These are phyloP conservation scores for Sebastolobus alascanus DNA, from an alignment of 2,797 vertebrate genomes.

Conservation along the genomic window DNA sequence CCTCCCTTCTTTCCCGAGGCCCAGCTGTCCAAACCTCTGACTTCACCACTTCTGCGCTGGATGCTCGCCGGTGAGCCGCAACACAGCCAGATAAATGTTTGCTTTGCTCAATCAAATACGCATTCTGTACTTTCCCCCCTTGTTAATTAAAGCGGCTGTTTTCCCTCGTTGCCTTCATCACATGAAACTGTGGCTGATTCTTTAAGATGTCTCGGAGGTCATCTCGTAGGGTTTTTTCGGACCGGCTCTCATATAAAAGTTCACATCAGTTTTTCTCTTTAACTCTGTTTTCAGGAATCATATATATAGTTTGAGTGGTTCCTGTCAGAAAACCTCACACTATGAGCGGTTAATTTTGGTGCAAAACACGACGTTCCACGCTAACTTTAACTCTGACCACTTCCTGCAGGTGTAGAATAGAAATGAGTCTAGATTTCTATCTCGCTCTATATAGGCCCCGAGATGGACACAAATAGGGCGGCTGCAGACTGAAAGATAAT, in stretches of 20 bases:
- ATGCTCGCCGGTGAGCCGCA: neutral
- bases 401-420: constrained; percentile 35
- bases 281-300: neutral
- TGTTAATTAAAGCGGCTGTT: constrained; percentile 28
- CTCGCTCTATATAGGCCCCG: neutral
- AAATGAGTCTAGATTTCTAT: neutral
- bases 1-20: constrained; percentile 25
- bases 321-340: constrained; percentile 18
- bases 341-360: constrained; percentile 11
- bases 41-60: constrained; percentile 48
- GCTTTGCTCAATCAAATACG: constrained; percentile 35
- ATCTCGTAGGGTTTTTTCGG: neutral
- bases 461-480: neutral
- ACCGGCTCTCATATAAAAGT: neutral
- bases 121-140: neutral
- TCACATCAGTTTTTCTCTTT: neutral
- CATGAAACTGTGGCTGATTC: neutral
- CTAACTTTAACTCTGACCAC: constrained; percentile 35
- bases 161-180: neutral
- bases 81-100: constrained; percentile 54
- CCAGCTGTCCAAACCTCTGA: constrained; percentile 81
- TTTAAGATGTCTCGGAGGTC: neutral
- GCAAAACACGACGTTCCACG: neutral
- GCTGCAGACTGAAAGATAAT: constrained; percentile 4
- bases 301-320: neutral